Conservation (phyloP, 2,113 vertebrate genomes). For the Trogon surrucura region DNA sequence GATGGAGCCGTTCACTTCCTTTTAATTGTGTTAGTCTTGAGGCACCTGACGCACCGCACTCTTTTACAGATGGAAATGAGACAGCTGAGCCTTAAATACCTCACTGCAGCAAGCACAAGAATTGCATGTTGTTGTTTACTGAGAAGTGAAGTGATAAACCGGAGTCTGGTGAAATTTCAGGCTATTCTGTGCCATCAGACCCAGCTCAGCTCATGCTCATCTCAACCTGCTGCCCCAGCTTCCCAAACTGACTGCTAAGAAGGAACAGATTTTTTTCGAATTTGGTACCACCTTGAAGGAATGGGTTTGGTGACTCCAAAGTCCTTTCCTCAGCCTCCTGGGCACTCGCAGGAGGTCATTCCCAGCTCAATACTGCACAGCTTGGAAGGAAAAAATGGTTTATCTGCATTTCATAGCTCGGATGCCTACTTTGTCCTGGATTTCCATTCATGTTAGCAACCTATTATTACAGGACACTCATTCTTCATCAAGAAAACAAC, state of each 20-base stretch:
- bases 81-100: neutral
- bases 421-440: neutral
- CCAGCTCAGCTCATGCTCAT: neutral
- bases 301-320: neutral
- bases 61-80: constrained; percentile 25
- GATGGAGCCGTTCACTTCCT: constrained; percentile 20
- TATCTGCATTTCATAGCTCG: neutral
- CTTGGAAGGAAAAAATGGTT: neutral
- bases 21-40: neutral
- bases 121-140: neutral
- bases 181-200: neutral
- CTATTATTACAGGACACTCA: neutral
- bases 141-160: neutral
- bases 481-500: neutral
- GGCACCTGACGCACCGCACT: constrained; percentile 29
- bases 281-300: neutral
- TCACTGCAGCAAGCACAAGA: neutral
- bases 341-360: neutral
- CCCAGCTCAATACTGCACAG: neutral
- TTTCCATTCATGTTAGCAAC: neutral
- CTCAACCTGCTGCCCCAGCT: neutral
- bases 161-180: neutral
- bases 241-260: neutral
- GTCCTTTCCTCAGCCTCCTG: neutral
- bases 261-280: neutral